Conservation (phyloP, 2,888 invertebrate species). For the Zele albiditarsus region DNA sequence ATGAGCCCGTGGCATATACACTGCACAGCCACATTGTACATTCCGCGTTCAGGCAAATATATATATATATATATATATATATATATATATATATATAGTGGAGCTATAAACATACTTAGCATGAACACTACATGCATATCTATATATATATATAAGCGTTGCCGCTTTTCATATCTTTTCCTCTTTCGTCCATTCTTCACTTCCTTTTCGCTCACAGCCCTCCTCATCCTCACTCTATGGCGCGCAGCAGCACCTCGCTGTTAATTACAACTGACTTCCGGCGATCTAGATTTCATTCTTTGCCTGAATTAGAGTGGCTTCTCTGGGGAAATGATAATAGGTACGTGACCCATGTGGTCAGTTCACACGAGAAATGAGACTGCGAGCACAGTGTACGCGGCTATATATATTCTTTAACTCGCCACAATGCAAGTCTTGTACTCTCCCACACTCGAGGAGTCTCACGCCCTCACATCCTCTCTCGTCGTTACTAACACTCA, state of each 20-base stretch:
- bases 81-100: background rate
- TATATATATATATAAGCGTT: background rate
- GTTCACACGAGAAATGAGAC: conserved; percentile 72
- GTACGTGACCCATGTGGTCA: conserved; percentile 73
- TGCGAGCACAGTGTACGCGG: conserved; percentile 52
- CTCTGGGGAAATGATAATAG: conserved; percentile 70
- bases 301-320: conserved; percentile 31
- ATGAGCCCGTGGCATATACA: too few species aligned
- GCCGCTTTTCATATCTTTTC: conserved; percentile 26
- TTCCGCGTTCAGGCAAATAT: background rate
- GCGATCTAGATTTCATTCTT: conserved; percentile 74
- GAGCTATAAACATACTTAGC: background rate
- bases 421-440: conserved; percentile 65
- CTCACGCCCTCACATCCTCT: conserved; percentile 73
- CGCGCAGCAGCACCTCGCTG: conserved; percentile 57
- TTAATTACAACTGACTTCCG: conserved; percentile 72
- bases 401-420: conserved; percentile 46
- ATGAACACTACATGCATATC: background rate
- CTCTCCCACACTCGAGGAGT: conserved; percentile 72
- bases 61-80: too few species aligned
- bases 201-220: conserved; percentile 30
- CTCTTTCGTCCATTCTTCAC: conserved; percentile 20
- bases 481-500: conserved; percentile 52
- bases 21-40: background rate
- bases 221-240: conserved; percentile 35